Conservation (phyloP, 1,140 invertebrate genomes). For the Dinothrombium tinctorium region DNA sequence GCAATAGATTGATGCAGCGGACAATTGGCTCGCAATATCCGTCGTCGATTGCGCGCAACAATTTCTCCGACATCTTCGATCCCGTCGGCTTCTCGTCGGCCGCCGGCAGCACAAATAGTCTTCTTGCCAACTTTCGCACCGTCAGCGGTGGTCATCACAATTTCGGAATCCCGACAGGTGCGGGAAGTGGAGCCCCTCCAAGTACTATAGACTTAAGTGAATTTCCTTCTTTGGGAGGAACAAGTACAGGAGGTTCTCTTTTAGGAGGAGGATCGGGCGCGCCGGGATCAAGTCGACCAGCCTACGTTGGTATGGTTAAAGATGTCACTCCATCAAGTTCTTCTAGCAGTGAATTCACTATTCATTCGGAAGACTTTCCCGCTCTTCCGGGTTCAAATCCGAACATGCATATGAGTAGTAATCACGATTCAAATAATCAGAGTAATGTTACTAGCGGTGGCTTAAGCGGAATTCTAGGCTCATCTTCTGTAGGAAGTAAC, state of each 20-base stretch:
- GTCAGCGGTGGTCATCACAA: neutral
- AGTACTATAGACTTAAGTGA: slow-evolving; percentile 11
- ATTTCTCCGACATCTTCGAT: no score
- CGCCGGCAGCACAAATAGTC: neutral
- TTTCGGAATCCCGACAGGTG: neutral
- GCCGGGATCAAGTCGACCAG: slow-evolving; percentile 1
- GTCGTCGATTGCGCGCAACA: no score
- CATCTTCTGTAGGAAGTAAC: neutral
- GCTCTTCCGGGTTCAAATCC: slow-evolving; percentile 49
- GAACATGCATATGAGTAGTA: neutral
- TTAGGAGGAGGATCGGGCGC: neutral
- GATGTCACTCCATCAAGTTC: slow-evolving; percentile 41
- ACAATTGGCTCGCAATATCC: no score
- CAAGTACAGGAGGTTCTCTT: neutral
- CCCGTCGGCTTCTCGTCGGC: no score
- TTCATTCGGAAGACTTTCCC: slow-evolving; percentile 95
- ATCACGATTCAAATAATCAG: neutral
- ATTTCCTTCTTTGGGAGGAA: slow-evolving; percentile 11
- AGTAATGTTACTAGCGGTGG: slow-evolving; percentile 1
- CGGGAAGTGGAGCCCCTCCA: slow-evolving; percentile 4
- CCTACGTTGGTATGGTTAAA: slow-evolving; percentile 70
- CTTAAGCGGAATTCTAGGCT: neutral
- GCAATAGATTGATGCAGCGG: no score
- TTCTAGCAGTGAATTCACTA: slow-evolving; percentile 80
- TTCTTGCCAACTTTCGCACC: neutral